Evolutionary conservation across 2,888 invertebrate genomes (phyloP), one percentile per base, ranked within the genome.

Genomic region (Eupithecia subumbrata): DNA sequence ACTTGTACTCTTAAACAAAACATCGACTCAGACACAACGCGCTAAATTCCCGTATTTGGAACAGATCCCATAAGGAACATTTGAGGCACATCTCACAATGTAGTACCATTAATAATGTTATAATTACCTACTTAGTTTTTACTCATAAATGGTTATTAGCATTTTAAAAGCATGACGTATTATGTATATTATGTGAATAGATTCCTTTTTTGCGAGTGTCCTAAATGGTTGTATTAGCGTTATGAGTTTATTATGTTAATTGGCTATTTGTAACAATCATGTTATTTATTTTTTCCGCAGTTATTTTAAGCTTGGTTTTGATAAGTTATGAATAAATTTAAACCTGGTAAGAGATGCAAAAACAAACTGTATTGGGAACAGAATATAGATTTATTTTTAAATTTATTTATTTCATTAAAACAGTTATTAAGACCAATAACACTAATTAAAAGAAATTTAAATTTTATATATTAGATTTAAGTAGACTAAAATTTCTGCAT

Each of bases 181-280:
- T 5, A 37, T 37, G 34, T 34, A 34, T 63, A 30, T 30, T 30
- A 3, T 7, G 63, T 63, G 63, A 63, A 30, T 63, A n/a, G 34
- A 67, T 67, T 16, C 16, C 25, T 16, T 30, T 73, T 70, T 73
- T 60, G 45, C 25, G 25, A 0, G 11, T 48, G 60, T 74, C 45
- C 66, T 64, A 73, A 64, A 75, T 69, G 63, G 34, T 45, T 74
- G 71, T 72, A 75, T 80, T 76, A 80, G 25, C 43, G 18, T 76
- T 76, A 78, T 78, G 52, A 71, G 14, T 63, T 60, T 72, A 76
- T 69, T 78, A 79, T 79, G 77, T 60, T 63, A 77, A 78, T 78
- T 16, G 73, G 66, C 40, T 67, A 75, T 68, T 76, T 56, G 30
- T 40, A 67, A 12, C 30, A 60, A 70, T 78, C 18, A n/a, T 52